Evolutionary conservation across 2,888 invertebrate genomes (phyloP), one percentile per base, ranked within the genome.

Genomic region (Abrostola triplasia): DNA sequence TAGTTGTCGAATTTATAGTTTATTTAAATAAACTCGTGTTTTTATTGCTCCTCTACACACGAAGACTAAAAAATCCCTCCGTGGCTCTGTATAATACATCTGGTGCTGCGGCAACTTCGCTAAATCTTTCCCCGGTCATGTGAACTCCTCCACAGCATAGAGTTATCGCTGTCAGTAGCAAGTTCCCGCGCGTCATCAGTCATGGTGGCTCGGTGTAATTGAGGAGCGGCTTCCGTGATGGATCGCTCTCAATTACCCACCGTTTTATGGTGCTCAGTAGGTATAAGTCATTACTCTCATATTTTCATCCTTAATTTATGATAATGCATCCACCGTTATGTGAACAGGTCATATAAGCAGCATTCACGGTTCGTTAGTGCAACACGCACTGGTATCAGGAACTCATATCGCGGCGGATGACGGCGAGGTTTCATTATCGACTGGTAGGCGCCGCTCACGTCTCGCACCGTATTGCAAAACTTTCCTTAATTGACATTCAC

Each of bases 401-500:
- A 83, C 71, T 79, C 81, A 86, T 88, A 85, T 83, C 70, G 51
- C 56, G 12, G 36, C 76, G 54, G 68, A 71, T 66, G 78, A 66
- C 76, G 78, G 73, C 72, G 83, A 84, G 81, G 83, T 84, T 84
- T 84, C 83, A 85, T 84, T 84, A 87, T 84, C 81, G 84, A 80
- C 72, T 81, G 51, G 70, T 71, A 67, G 66, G 64, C 73, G 62
- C 50, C 67, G 69, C 77, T 73, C 81, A 67, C 81, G 77, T 74
- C 72, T 63, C 72, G 67, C 74, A 73, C 66, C 80, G 79, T 87
- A 88, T 88, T 88, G 84, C 84, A 65, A 86, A 89, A 89, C 81
- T 89, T 88, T 85, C 75, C 79, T 73, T 88, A 87, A 88, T 89
- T 88, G 88, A 88, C 87, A 88, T 88, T 88, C 85, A 84, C 80